phyloP scores from a whole-genome alignment of 2,113 vertebrate genomes.

The Hyla sarda region DNA sequence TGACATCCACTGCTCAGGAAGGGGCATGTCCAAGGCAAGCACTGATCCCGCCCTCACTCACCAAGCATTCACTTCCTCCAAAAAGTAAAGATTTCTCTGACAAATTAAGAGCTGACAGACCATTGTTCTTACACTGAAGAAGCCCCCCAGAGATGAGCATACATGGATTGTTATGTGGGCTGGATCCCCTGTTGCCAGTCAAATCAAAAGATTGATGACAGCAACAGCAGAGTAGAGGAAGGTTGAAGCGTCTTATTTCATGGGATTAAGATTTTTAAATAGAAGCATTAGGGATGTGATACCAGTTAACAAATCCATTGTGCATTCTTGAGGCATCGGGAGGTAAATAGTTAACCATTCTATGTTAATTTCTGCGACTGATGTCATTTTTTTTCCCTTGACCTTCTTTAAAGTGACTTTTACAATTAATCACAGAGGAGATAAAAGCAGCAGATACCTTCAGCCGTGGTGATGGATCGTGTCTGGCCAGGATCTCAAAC shows the following conservation, averaged over 20 bases:
- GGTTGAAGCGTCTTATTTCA: no score
- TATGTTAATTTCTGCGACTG: slow-evolving; percentile 6
- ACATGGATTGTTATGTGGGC: not conserved
- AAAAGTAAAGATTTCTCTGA: no score
- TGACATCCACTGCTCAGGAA: no score
- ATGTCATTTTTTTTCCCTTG: not conserved
- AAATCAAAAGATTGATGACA: not conserved
- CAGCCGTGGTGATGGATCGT: not conserved
- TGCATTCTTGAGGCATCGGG: not conserved
- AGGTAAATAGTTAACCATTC: not conserved
- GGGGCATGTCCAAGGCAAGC: no score
- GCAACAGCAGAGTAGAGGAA: no score
- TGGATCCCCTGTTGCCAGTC: not conserved
- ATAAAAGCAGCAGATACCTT: slow-evolving; percentile 1
- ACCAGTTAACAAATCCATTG: no score
- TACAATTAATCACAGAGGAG: slow-evolving; percentile 17
- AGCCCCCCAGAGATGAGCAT: not conserved
- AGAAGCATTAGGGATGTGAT: no score
- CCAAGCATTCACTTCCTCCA: no score
- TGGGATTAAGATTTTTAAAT: no score
- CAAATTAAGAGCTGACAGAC: no score
- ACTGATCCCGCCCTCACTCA: no score
- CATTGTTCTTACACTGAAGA: not conserved
- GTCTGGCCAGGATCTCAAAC: slow-evolving; percentile 37
- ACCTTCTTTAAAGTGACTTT: slow-evolving; percentile 50